phyloP scores from a whole-genome alignment of 1,140 invertebrate genomes.

The Theocolax elegans region DNA sequence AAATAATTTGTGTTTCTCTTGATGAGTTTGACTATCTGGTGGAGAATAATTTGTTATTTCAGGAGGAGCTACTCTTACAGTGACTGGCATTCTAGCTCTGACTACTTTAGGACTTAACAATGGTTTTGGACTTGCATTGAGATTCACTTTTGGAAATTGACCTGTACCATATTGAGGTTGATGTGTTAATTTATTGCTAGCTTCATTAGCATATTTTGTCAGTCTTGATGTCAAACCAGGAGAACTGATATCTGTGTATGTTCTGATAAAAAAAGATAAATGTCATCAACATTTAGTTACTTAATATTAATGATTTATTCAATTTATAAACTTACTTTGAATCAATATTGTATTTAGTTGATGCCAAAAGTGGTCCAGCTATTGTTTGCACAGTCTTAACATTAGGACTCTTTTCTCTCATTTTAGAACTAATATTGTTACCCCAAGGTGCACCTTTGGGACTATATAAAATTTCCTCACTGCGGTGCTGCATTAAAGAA shows the following conservation, averaged over 20 bases:
- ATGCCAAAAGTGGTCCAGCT: constrained; percentile 60
- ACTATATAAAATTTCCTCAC: constrained; percentile 49
- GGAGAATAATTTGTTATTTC: constrained; percentile 52
- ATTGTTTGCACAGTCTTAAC: constrained; percentile 58
- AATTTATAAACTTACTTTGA: constrained; percentile 54
- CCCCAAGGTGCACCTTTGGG: constrained; percentile 57
- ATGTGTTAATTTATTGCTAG: constrained; percentile 57
- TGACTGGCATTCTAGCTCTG: constrained; percentile 56
- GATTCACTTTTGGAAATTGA: constrained; percentile 64
- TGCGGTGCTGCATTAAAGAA: constrained; percentile 28
- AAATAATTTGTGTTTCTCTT: constrained; percentile 31
- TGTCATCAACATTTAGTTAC: background rate
- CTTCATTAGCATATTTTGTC: constrained; percentile 63
- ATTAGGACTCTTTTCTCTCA: constrained; percentile 48
- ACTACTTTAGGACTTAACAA: constrained; percentile 54
- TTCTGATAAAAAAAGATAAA: constrained; percentile 45
- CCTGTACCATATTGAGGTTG: constrained; percentile 61
- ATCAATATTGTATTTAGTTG: constrained; percentile 64
- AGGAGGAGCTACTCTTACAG: constrained; percentile 61
- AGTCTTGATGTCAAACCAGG: constrained; percentile 61
- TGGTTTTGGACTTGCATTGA: constrained; percentile 59
- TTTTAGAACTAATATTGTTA: constrained; percentile 54
- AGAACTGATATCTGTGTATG: constrained; percentile 60
- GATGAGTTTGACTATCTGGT: constrained; percentile 48
- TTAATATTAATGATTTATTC: background rate